Evolutionary conservation across 2,113 vertebrate genomes (phyloP), one percentile per base, ranked within the genome.

Genomic region (Gallinago jamesoni): DNA sequence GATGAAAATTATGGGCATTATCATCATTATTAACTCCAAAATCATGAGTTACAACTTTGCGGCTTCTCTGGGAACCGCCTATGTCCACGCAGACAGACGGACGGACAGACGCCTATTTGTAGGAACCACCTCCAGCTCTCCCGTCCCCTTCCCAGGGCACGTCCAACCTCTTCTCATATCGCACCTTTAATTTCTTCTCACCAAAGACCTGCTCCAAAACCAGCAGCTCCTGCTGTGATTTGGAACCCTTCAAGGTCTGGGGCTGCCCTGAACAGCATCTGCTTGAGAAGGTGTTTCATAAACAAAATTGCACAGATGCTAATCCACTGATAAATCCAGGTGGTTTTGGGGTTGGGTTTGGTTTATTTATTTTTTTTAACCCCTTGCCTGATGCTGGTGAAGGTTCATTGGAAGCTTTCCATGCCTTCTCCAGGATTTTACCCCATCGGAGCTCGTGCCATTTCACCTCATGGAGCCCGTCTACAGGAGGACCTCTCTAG

Each of bases 141-240:
- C 2, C 4, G 0, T 2, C 5, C 64, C 30, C 48, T 78, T 47
- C 35, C 43, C 0, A 1, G 57, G 47, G 28, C 53, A 56, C 9
- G 1, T 3, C 8, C n/a, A 12, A 12, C 9, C 35, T 21, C 4
- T 33, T 89, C 37, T 37, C 21, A 1, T 3, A 17, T 9, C 5
- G 2, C 12, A 1, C 25, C 17, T 45, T 31, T 28, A 7, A 31
- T 23, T 47, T 35, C 80, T 45, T 31, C 7, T 0, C 18, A 12
- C 6, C 53, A 5, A 75, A 47, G 12, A 70, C 11, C 35, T 66
- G 7, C 47, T n/a, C 50, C 25, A 47, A 14, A 90, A 19, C 41
- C 62, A 68, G 66, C 60, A 47, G 47, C 21, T 84, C 50, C 33
- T 3, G 0, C 6, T 2, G 0, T 1, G 12, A 21, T 47, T 55